These are phyloP conservation scores for Cololabis saira DNA, from an alignment of 2,113 vertebrate species.

Conservation along the genomic window DNA sequence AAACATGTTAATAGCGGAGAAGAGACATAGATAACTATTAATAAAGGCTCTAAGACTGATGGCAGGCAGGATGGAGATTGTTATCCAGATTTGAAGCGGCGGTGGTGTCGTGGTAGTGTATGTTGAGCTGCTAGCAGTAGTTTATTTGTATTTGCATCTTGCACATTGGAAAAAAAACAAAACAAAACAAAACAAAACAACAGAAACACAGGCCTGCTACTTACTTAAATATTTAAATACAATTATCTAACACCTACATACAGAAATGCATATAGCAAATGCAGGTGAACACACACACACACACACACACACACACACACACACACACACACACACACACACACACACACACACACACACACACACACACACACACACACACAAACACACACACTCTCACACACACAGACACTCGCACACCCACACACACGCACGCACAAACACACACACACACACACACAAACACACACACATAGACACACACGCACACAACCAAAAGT, in stretches of 20 bases:
- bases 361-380: conserved; percentile 19
- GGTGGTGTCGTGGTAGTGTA: conserved; percentile 32
- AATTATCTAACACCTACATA: conserved; percentile 48
- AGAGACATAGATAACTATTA: conserved; percentile 75
- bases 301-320: conserved; percentile 21
- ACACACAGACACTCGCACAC: conserved; percentile 34
- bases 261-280: conserved; percentile 23
- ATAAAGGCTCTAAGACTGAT: conserved; percentile 66
- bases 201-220: conserved; percentile 31
- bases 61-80: conserved; percentile 61
- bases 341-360: conserved; percentile 9
- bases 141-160: conserved; percentile 64
- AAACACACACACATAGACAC: conserved; percentile 21
- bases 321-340: conserved; percentile 15
- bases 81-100: conserved; percentile 47
- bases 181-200: not conserved
- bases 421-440: conserved; percentile 18
- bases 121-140: conserved; percentile 62
- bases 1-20: conserved; percentile 81
- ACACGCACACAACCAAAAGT: conserved; percentile 40
- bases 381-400: conserved; percentile 32
- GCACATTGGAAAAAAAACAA: conserved; percentile 3
- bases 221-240: conserved; percentile 68
- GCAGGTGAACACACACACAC: conserved; percentile 40
- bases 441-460: conserved; percentile 30